Percentiles rank a stretch among this genome's conserved stretches.
phyloP scores from a whole-genome alignment of 1,140 invertebrate genomes.

The Phortica variegata region DNA sequence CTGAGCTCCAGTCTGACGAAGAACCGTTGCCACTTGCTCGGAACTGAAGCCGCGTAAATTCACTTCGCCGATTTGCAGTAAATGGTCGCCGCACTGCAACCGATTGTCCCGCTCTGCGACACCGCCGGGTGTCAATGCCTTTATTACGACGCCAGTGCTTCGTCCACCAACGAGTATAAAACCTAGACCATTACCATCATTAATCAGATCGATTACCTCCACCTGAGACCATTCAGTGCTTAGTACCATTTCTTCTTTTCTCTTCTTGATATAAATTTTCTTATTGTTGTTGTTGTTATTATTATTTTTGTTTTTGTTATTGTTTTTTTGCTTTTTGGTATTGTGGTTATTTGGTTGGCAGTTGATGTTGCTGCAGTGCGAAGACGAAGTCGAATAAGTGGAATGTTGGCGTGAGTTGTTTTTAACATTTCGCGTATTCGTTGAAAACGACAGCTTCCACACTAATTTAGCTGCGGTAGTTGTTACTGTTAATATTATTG shows the following conservation, averaged over 20 bases:
- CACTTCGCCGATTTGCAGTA: slow-evolving; percentile 91
- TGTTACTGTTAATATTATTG: too few species aligned
- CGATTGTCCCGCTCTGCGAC: slow-evolving; percentile 87
- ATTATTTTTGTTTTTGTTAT: slow-evolving; percentile 27
- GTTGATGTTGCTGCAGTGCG: too few species aligned
- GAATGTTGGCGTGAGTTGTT: too few species aligned
- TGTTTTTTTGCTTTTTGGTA: too few species aligned
- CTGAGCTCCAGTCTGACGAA: slow-evolving; percentile 81
- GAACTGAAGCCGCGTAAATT: slow-evolving; percentile 88
- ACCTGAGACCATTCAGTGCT: slow-evolving; percentile 91
- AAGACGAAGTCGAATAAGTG: too few species aligned
- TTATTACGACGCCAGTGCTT: slow-evolving; percentile 95
- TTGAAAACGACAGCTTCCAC: too few species aligned
- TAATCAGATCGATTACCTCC: slow-evolving; percentile 84
- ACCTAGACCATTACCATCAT: slow-evolving; percentile 76
- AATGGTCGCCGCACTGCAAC: slow-evolving; percentile 88
- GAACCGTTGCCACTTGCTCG: slow-evolving; percentile 89
- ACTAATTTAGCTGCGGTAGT: too few species aligned
- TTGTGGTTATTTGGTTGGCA: too few species aligned
- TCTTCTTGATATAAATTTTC: slow-evolving; percentile 1
- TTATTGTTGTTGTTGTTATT: slow-evolving; percentile 10
- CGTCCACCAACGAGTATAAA: slow-evolving; percentile 94
- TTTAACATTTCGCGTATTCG: too few species aligned
- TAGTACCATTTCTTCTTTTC: slow-evolving; percentile 67
- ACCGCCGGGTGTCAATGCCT: slow-evolving; percentile 86